These are phyloP conservation scores for Sebastes miniatus DNA, from an alignment of 2,797 vertebrate genomes.

Conservation along the genomic window DNA sequence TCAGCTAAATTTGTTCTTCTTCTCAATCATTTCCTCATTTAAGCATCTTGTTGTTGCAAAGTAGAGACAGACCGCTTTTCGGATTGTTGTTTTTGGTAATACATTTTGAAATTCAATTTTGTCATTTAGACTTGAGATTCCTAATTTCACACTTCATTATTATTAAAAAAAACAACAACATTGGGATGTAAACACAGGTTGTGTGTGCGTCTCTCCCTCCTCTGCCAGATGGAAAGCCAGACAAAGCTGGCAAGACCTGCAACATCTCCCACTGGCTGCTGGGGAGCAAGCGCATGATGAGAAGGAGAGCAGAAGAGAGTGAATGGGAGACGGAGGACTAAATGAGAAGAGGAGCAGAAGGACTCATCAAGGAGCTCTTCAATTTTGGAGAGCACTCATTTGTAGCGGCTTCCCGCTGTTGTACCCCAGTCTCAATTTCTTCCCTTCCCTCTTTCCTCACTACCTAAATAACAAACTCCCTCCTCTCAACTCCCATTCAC, in stretches of 20 bases:
- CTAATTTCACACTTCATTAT: conserved; percentile 24
- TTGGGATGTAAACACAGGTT: conserved; percentile 52
- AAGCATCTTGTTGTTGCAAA: neutral
- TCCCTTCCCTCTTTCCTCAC: conserved; percentile 2
- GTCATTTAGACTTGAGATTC: neutral
- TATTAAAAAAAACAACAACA: conserved; percentile 4
- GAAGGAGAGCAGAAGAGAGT: conserved; percentile 29
- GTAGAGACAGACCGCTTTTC: neutral
- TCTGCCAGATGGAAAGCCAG: conserved; percentile 68
- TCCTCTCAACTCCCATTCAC: conserved; percentile 41
- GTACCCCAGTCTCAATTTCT: conserved; percentile 22
- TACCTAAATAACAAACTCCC: conserved; percentile 30
- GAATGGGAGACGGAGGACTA: conserved; percentile 54
- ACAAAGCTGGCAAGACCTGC: conserved; percentile 69
- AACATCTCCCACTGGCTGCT: conserved; percentile 67
- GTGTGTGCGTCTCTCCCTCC: conserved; percentile 7
- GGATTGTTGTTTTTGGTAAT: neutral
- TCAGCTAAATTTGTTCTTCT: neutral
- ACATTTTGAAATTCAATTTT: neutral
- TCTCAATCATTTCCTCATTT: neutral
- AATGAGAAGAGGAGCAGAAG: conserved; percentile 64
- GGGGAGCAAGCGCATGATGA: conserved; percentile 36
- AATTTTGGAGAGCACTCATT: conserved; percentile 69
- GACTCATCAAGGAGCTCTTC: conserved; percentile 70
- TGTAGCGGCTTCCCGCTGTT: conserved; percentile 55